Evolutionary conservation across 2,888 invertebrate species (phyloP).

Genomic region (Erpobdella octoculata): DNA sequence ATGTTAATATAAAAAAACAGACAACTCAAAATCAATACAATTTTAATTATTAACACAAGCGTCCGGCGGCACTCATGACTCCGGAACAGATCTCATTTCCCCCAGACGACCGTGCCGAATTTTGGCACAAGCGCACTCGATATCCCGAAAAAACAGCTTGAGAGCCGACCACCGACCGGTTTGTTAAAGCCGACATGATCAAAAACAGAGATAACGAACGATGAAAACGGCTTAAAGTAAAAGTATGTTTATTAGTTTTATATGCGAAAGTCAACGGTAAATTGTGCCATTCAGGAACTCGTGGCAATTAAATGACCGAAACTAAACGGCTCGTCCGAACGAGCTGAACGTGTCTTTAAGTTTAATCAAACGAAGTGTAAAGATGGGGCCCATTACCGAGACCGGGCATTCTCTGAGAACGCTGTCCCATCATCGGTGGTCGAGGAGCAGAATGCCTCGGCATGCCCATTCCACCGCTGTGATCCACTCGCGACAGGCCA

Average conservation of each 20-base stretch:
- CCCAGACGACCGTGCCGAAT: background rate
- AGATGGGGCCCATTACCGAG: background rate
- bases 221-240: background rate
- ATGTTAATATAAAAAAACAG: too few relatives aligned
- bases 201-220: background rate
- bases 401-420: background rate
- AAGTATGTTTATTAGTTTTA: too few relatives aligned
- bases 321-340: too few relatives aligned
- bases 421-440: background rate
- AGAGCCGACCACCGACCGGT: background rate
- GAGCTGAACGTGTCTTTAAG: too few relatives aligned
- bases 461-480: background rate
- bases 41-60: too few relatives aligned
- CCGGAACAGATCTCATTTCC: background rate
- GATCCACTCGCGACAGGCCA: background rate
- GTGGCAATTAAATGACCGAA: too few relatives aligned
- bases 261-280: too few relatives aligned
- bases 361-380: conserved; percentile 20
- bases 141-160: background rate
- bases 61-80: background rate
- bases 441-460: background rate
- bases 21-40: too few relatives aligned
- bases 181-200: background rate
- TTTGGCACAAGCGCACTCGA: too few relatives aligned
- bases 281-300: too few relatives aligned